Percentiles rank a stretch among this genome's conserved stretches.
phyloP scores from a whole-genome alignment of 2,797 vertebrate genomes.

The Mallotus villosus region DNA sequence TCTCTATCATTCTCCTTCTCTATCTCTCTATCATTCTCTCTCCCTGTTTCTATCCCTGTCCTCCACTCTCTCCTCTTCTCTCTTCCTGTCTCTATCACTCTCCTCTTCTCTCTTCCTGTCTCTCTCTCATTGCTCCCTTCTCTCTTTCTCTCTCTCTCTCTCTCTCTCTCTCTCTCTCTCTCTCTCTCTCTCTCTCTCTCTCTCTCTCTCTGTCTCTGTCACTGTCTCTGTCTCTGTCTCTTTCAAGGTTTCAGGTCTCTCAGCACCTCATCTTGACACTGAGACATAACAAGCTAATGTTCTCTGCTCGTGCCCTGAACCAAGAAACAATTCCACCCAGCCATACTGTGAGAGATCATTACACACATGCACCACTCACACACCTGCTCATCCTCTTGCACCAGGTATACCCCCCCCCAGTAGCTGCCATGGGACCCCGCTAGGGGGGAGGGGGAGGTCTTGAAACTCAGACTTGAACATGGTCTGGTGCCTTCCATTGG shows the following conservation, averaged over 20 bases:
- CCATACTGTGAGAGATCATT: neutral
- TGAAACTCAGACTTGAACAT: neutral
- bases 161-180: no score
- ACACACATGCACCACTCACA: conserved; percentile 22
- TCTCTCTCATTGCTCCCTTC: neutral
- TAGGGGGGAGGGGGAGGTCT: neutral
- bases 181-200: neutral
- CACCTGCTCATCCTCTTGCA: conserved; percentile 53
- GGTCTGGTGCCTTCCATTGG: no score
- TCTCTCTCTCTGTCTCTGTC: neutral
- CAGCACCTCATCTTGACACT: conserved; percentile 62
- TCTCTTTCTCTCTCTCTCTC: neutral
- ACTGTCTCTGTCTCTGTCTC: neutral
- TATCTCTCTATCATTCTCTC: neutral
- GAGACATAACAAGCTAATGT: conserved; percentile 62
- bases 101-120: neutral
- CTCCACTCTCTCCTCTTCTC: neutral
- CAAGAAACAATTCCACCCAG: conserved; percentile 42
- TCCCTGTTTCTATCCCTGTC: neutral
- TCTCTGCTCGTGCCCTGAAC: conserved; percentile 68
- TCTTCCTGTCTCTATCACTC: neutral
- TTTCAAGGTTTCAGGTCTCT: neutral
- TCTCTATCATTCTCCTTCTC: neutral
- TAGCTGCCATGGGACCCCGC: neutral
- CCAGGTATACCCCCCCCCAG: conserved; percentile 12